phyloP scores from a whole-genome alignment of 2,888 invertebrate genomes.

The Drosophila rellima region DNA sequence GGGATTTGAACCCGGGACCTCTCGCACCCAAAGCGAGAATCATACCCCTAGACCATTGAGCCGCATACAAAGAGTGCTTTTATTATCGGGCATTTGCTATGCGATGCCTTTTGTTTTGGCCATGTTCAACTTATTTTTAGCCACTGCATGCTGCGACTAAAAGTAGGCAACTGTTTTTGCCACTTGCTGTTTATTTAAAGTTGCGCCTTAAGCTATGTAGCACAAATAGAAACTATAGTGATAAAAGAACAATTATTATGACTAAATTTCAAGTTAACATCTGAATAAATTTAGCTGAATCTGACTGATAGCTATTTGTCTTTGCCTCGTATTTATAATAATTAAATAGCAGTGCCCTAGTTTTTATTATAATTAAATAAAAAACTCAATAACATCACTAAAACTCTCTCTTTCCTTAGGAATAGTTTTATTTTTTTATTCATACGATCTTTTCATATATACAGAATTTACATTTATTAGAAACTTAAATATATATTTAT shows the following conservation, averaged over 20 bases:
- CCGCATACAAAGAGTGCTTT: slow-evolving; percentile 59
- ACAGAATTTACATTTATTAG: slow-evolving; percentile 40
- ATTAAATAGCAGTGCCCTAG: too few species aligned
- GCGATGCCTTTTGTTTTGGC: slow-evolving; percentile 33
- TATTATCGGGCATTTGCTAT: slow-evolving; percentile 5
- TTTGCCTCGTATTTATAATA: too few species aligned
- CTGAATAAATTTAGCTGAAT: neutral
- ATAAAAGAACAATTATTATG: too few species aligned
- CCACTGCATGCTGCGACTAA: slow-evolving; percentile 23
- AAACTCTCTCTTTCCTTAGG: too few species aligned
- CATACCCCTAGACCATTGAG: slow-evolving; percentile 86
- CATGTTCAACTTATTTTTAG: slow-evolving; percentile 54
- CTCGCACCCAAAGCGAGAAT: slow-evolving; percentile 86
- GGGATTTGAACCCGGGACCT: slow-evolving; percentile 86
- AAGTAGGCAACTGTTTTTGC: slow-evolving; percentile 51
- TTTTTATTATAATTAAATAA: too few species aligned
- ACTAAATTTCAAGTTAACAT: too few species aligned
- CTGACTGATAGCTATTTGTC: neutral
- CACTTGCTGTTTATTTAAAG: neutral
- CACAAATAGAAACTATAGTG: neutral
- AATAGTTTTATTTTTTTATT: slow-evolving; percentile 43
- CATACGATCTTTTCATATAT: slow-evolving; percentile 38
- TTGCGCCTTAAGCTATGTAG: slow-evolving; percentile 37
- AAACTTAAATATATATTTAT: slow-evolving; percentile 24
- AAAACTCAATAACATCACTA: too few species aligned